A percentile compares a stretch with the other conserved stretches of the same genome.
Evolutionary conservation across 2,888 invertebrate genomes (phyloP).

Genomic region (Panorpa germanica): DNA sequence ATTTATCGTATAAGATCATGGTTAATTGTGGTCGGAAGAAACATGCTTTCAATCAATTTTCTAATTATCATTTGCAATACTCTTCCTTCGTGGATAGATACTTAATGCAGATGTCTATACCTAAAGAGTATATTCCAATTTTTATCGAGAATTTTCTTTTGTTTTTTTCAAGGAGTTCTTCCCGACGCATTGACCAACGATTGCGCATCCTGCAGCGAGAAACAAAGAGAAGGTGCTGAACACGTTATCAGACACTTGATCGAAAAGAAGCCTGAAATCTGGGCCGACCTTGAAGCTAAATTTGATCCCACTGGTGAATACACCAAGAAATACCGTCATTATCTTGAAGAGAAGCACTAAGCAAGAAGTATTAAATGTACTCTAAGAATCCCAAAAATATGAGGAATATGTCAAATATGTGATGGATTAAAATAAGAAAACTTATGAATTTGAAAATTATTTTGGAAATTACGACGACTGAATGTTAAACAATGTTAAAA

Average conservation of each 20-base stretch:
- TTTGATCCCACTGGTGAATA: constrained; percentile 50
- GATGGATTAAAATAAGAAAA: too few relatives aligned
- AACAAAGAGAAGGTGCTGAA: constrained; percentile 40
- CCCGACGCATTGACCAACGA: constrained; percentile 52
- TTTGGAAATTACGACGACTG: too few relatives aligned
- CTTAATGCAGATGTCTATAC: not conserved
- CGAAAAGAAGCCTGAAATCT: constrained; percentile 40
- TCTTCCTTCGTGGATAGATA: not conserved
- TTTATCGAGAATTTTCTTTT: constrained; percentile 20
- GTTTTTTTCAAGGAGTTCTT: constrained; percentile 30
- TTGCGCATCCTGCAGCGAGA: constrained; percentile 46
- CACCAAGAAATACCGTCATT: constrained; percentile 43
- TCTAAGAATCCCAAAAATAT: too few relatives aligned
- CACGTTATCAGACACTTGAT: constrained; percentile 45
- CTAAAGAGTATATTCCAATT: not conserved
- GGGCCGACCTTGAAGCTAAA: constrained; percentile 42
- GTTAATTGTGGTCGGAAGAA: too few relatives aligned
- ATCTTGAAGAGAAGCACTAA: too few relatives aligned
- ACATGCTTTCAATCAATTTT: too few relatives aligned
- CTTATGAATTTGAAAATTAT: too few relatives aligned
- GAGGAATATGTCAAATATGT: too few relatives aligned
- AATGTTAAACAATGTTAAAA: too few relatives aligned
- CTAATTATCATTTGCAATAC: too few relatives aligned
- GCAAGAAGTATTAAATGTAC: too few relatives aligned
- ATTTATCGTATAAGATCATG: too few relatives aligned